phyloP scores from a whole-genome alignment of 2,113 vertebrate genomes.

The Mesoclemmys tuberculata region DNA sequence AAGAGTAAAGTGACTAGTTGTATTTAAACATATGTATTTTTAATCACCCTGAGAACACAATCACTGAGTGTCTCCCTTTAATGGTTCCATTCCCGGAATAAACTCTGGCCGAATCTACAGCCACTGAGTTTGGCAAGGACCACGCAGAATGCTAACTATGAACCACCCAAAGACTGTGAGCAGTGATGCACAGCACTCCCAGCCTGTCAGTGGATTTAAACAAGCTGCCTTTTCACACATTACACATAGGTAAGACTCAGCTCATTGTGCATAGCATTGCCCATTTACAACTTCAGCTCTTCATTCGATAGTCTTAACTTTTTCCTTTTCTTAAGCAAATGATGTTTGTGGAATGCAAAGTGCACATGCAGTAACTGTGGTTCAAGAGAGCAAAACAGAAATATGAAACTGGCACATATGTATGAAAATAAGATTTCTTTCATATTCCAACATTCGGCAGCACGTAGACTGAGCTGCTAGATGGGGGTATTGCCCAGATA shows the following conservation, averaged over 20 bases:
- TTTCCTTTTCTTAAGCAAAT: not conserved
- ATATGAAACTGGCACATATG: not conserved
- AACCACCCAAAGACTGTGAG: not conserved
- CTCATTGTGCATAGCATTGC: rapidly evolving
- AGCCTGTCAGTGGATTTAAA: not conserved
- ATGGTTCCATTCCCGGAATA: constrained; percentile 5
- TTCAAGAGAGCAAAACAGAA: not conserved
- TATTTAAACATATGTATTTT: not conserved
- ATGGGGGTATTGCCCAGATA: not conserved
- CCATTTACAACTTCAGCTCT: rapidly evolving
- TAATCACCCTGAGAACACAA: not conserved
- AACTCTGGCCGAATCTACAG: not conserved
- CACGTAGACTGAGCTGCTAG: not conserved
- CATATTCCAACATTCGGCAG: not conserved
- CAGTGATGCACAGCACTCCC: not conserved
- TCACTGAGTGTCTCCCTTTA: not conserved
- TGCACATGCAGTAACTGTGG: not conserved
- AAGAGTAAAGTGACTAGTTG: not conserved
- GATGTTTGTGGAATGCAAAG: not conserved
- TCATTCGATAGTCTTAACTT: not conserved
- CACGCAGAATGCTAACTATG: not conserved
- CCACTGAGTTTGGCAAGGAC: constrained; percentile 16
- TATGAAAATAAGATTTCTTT: not conserved
- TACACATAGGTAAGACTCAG: not conserved
- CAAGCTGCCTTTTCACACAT: rapidly evolving